Percentiles rank a stretch among this genome's conserved stretches.
Conservation (phyloP, 2,888 invertebrate species). For the Trachelus iudaicus region DNA sequence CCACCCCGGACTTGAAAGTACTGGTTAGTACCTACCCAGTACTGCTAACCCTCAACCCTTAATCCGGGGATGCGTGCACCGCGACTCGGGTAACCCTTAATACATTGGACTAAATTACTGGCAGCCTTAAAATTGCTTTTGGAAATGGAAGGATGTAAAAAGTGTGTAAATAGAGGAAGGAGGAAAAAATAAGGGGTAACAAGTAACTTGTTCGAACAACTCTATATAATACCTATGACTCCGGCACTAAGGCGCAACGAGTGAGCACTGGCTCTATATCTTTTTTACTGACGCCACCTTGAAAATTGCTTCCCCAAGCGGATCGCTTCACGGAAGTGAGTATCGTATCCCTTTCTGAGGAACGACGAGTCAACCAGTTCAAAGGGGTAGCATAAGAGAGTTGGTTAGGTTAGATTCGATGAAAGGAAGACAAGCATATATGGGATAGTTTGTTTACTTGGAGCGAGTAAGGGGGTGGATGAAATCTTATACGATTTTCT, state of each 20-base stretch:
- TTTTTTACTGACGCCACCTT: background rate
- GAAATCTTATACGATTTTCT: background rate
- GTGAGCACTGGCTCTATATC: background rate
- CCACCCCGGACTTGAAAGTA: background rate
- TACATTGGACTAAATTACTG: constrained; percentile 49
- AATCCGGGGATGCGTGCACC: constrained; percentile 44
- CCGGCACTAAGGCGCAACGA: background rate
- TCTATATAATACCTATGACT: background rate
- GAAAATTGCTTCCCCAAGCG: constrained; percentile 2
- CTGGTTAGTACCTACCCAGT: background rate
- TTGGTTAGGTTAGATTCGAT: background rate
- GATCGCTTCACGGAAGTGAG: constrained; percentile 5
- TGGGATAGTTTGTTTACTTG: background rate
- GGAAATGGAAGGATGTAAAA: constrained; percentile 6
- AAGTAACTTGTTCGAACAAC: constrained; percentile 35
- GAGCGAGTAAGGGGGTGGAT: background rate
- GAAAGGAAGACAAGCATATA: background rate
- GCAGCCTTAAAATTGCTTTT: constrained; percentile 49
- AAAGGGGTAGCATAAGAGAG: background rate
- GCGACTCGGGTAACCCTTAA: constrained; percentile 27
- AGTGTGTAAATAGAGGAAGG: background rate
- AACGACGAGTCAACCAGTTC: background rate
- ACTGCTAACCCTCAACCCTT: constrained; percentile 22
- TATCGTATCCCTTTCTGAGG: background rate
- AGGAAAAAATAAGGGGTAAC: background rate